Evolutionary conservation across 2,888 invertebrate genomes (phyloP), one percentile per base, ranked within the genome.

Genomic region (Drosophila paranaensis): DNA sequence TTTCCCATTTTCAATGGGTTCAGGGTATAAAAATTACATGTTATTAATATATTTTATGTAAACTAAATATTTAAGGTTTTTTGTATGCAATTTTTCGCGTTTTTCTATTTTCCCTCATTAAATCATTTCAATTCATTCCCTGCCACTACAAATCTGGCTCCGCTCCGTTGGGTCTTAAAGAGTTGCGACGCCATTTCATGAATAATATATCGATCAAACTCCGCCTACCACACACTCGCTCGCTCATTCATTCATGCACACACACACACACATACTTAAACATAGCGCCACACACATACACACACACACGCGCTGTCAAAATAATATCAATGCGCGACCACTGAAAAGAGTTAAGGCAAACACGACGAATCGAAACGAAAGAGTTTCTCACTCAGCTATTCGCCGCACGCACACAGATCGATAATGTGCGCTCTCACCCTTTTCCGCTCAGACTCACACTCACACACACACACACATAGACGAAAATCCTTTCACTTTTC

Each of bases 121-220:
- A 16, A 4, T 35, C 33, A 6, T 4, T 40, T 45, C 10, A 25
- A 45, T 20, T 37, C n/a, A 30, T 8, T 33, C 9, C 3, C 10
- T n/a, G n/a, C 11, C 30, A 33, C 45, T 20, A 43, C 8, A 54
- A 60, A 55, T 48, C 27, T 35, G 11, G 8, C 39, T 9, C 10
- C 20, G 42, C 27, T 65, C 37, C 46, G 54, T 55, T 62, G 33
- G 50, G 70, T 11, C 50, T 71, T 48, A 84, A 84, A 81, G 79
- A 84, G 78, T 82, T 88, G 73, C 57, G 78, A 69, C 87, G 87
- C 87, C 89, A 88, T 88, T 78, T 79, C 76, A 60, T 70, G 55
- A 70, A 79, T 62, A 81, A 63, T 90, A 65, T 90, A 91, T 91
- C 88, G 91, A 91, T 91, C 90, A 90, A 91, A 91, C 91, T 90